Evolutionary conservation across 2,797 vertebrate species (phyloP).

Genomic region (Hypotaenidia okinawae): DNA sequence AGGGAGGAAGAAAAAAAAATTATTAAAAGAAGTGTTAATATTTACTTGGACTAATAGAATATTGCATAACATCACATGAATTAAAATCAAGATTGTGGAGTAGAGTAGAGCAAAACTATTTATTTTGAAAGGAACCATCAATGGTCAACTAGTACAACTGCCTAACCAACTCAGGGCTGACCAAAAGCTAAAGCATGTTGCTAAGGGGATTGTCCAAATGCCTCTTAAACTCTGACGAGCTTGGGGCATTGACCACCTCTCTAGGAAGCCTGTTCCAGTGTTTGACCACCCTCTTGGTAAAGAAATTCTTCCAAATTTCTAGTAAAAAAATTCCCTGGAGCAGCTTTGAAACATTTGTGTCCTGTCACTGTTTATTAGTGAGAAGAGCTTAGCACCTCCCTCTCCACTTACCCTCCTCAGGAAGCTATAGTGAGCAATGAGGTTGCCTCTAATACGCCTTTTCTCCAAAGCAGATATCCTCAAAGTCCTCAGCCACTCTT

Average conservation of each 20-base stretch:
- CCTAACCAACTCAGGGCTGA: background rate
- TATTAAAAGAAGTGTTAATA: conserved; percentile 38
- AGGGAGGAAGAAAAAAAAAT: background rate
- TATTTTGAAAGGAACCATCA: background rate
- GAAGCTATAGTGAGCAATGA: too few relatives aligned
- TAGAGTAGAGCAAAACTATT: background rate
- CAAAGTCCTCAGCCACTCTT: too few relatives aligned
- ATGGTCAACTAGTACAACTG: background rate
- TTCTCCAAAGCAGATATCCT: too few relatives aligned
- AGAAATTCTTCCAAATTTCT: background rate
- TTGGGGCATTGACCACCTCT: background rate
- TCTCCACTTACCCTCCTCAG: too few relatives aligned
- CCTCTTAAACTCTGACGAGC: background rate
- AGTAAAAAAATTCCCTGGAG: background rate
- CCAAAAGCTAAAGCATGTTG: background rate
- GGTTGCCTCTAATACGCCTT: too few relatives aligned
- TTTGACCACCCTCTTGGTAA: background rate
- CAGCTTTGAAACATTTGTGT: too few relatives aligned
- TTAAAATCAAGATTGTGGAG: conserved; percentile 57
- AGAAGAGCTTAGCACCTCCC: too few relatives aligned
- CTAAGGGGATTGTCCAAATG: background rate
- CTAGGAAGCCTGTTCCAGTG: background rate
- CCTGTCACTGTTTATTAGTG: too few relatives aligned
- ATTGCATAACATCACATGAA: conserved; percentile 31
- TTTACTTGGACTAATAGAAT: conserved; percentile 63